These are phyloP conservation scores for Cynopterus sphinx DNA, from an alignment of 2,797 vertebrate genomes.

Conservation along the genomic window DNA sequence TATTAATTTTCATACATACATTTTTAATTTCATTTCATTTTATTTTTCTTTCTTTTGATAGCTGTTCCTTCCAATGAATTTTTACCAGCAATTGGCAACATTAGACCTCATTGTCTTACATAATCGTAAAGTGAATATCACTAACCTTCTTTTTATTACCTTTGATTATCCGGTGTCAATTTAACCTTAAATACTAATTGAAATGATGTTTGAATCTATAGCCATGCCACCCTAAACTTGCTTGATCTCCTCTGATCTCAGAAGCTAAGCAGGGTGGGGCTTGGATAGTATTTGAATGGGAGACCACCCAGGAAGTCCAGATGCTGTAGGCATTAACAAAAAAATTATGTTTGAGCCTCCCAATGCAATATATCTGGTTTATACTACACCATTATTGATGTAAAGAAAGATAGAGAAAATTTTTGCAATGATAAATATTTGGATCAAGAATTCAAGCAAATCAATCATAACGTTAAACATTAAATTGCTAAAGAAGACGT, in stretches of 20 bases:
- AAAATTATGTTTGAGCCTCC: background rate
- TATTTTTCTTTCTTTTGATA: background rate
- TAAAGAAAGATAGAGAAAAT: too few relatives aligned
- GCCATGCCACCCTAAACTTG: too few relatives aligned
- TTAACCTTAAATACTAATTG: background rate
- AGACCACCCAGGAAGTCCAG: too few relatives aligned
- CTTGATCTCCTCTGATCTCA: too few relatives aligned
- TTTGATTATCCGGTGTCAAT: too few relatives aligned
- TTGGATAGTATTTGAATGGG: too few relatives aligned
- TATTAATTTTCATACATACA: background rate
- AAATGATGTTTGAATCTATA: background rate
- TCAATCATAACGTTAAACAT: too few relatives aligned
- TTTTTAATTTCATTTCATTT: background rate
- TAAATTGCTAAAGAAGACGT: too few relatives aligned
- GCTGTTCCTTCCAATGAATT: too few relatives aligned
- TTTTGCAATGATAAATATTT: background rate
- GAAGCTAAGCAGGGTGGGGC: too few relatives aligned
- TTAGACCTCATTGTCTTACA: background rate
- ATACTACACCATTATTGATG: background rate
- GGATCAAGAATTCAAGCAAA: background rate
- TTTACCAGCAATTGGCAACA: background rate
- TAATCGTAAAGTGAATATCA: background rate
- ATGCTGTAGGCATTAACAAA: too few relatives aligned
- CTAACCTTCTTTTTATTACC: background rate
- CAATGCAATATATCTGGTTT: background rate